Conservation (phyloP, 2,888 invertebrate genomes). For the Volucella bombylans region DNA sequence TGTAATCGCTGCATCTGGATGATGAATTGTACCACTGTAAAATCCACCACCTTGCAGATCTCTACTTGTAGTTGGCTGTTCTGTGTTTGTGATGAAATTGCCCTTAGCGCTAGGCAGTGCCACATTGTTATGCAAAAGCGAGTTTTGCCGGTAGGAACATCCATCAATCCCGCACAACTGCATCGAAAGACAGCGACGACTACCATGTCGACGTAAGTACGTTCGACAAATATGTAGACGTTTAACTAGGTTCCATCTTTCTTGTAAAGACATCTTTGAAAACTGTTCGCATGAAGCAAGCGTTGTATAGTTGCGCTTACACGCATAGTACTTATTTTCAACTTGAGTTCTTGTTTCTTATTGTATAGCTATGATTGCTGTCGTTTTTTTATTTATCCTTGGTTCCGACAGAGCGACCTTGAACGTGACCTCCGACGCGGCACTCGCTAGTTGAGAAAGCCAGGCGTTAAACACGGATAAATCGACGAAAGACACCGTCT, state of each 20-base stretch:
- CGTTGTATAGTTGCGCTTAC: not conserved
- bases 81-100: conserved; percentile 1
- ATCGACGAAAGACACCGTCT: too few relatives aligned
- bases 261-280: not conserved
- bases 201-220: conserved; percentile 30
- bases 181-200: conserved; percentile 36
- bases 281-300: conserved; percentile 4
- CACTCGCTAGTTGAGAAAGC: not conserved
- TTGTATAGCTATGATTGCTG: not conserved
- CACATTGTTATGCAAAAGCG: conserved; percentile 55
- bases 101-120: not conserved
- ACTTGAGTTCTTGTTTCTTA: not conserved
- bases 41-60: not conserved
- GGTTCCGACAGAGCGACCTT: too few relatives aligned
- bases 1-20: not conserved
- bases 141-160: not conserved
- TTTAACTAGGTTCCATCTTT: too few relatives aligned
- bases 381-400: too few relatives aligned
- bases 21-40: conserved; percentile 27
- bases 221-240: conserved; percentile 24
- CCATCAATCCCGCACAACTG: conserved; percentile 19
- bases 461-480: not conserved
- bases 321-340: not conserved
- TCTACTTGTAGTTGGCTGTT: not conserved
- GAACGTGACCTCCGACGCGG: not conserved